A percentile compares a stretch with the other conserved stretches of the same genome.
Conservation (phyloP, 2,888 invertebrate genomes). For the Meteorus cinctellus region DNA sequence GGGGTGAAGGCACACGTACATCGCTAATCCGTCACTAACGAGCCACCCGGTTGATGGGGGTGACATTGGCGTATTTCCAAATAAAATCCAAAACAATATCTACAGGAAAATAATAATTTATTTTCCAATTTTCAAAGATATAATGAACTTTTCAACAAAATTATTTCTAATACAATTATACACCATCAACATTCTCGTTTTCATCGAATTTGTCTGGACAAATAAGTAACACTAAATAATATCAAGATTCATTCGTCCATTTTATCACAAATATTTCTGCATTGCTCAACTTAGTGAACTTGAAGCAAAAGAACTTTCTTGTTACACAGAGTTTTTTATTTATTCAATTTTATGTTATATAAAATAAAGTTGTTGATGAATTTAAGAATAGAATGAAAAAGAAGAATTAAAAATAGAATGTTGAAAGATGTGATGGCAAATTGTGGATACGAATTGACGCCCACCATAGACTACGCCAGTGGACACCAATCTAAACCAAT, state of each 20-base stretch:
- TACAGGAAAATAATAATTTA: background rate
- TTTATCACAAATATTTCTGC: background rate
- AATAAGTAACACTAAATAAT: no score
- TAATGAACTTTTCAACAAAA: no score
- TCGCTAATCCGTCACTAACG: constrained; percentile 77
- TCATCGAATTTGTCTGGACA: no score
- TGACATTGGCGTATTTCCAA: constrained; percentile 56
- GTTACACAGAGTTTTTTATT: background rate
- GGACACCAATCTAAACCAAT: constrained; percentile 65
- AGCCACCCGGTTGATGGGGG: constrained; percentile 71
- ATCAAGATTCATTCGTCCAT: no score
- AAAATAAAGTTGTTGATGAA: no score
- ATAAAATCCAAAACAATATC: constrained; percentile 7
- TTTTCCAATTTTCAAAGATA: no score
- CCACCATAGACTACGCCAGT: constrained; percentile 56
- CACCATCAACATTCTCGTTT: no score
- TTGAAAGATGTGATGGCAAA: background rate
- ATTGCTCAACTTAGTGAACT: background rate
- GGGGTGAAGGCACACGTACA: constrained; percentile 72
- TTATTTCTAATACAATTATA: no score
- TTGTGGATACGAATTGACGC: constrained; percentile 27
- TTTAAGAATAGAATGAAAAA: background rate
- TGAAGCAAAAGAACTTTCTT: no score
- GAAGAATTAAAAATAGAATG: background rate
- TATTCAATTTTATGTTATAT: no score